A percentile compares a stretch with the other conserved stretches of the same genome.
Evolutionary conservation across 2,113 vertebrate genomes (phyloP).

Genomic region (Rissa tridactyla): DNA sequence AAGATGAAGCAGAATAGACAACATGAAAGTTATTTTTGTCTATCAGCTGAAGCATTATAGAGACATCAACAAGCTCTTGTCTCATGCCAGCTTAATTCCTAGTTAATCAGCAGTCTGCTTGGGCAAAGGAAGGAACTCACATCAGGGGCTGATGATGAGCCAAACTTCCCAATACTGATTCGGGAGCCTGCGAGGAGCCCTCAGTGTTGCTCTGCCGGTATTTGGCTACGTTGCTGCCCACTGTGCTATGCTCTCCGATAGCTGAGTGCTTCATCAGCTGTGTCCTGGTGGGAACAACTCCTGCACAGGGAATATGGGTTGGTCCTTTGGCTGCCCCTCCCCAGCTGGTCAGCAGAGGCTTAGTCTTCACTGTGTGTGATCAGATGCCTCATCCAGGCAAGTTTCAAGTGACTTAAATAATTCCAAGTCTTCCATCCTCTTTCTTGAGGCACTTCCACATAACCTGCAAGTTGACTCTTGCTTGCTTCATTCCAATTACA

Average conservation of each 20-base stretch:
- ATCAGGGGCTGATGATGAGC: constrained; percentile 60
- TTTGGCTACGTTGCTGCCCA: neutral
- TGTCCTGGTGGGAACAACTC: neutral
- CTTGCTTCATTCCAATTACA: neutral
- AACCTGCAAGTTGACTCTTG: neutral
- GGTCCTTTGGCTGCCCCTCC: neutral
- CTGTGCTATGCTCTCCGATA: neutral
- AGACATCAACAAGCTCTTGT: constrained; percentile 64
- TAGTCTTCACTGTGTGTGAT: neutral
- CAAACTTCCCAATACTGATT: constrained; percentile 31
- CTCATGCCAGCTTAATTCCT: constrained; percentile 69
- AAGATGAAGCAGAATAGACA: constrained; percentile 33
- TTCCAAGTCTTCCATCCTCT: neutral
- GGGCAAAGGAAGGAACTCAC: constrained; percentile 50
- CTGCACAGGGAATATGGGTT: neutral
- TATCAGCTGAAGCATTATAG: constrained; percentile 65
- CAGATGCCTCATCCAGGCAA: neutral
- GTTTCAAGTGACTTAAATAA: neutral
- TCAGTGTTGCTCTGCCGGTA: neutral
- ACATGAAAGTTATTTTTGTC: constrained; percentile 58
- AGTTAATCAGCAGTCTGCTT: constrained; percentile 66
- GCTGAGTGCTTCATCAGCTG: neutral
- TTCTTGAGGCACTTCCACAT: neutral
- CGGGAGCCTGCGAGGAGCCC: neutral
- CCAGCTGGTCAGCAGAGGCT: neutral